Evolutionary conservation across 2,888 invertebrate species (phyloP).

Genomic region (Scelioninae gen. 1): DNA sequence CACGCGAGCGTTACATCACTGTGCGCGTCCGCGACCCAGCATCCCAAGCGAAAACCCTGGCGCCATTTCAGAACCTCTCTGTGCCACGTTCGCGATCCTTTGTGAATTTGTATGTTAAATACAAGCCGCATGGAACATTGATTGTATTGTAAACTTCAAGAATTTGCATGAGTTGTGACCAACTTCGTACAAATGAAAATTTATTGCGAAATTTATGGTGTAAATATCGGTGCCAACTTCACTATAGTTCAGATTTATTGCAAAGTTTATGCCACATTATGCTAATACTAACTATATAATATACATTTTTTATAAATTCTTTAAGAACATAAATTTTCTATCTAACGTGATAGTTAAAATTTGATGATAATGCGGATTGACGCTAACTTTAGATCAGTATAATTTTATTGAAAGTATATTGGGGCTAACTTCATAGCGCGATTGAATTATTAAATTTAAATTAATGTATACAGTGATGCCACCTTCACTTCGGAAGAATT

Average conservation of each 20-base stretch:
- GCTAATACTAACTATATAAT: background rate
- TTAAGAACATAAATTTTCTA: no score
- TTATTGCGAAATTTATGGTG: no score
- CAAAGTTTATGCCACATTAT: constrained; percentile 3
- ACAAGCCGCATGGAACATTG: no score
- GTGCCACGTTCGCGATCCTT: constrained; percentile 70
- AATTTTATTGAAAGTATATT: no score
- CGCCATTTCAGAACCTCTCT: constrained; percentile 78
- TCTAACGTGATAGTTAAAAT: no score
- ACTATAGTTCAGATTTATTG: constrained; percentile 10
- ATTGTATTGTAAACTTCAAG: constrained; percentile 9
- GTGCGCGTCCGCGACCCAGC: constrained; percentile 39
- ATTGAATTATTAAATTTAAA: no score
- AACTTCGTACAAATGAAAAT: constrained; percentile 13
- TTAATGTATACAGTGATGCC: no score
- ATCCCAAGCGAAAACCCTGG: constrained; percentile 72
- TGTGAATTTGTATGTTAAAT: no score
- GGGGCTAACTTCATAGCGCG: no score
- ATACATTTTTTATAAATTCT: no score
- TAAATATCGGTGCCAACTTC: constrained; percentile 1
- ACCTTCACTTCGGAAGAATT: no score
- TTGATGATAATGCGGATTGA: background rate
- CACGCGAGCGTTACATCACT: constrained; percentile 58
- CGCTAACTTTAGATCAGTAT: background rate
- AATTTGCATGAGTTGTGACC: background rate